These are phyloP conservation scores for Ephialtes manifestator DNA, from an alignment of 2,888 invertebrate genomes.

Conservation along the genomic window DNA sequence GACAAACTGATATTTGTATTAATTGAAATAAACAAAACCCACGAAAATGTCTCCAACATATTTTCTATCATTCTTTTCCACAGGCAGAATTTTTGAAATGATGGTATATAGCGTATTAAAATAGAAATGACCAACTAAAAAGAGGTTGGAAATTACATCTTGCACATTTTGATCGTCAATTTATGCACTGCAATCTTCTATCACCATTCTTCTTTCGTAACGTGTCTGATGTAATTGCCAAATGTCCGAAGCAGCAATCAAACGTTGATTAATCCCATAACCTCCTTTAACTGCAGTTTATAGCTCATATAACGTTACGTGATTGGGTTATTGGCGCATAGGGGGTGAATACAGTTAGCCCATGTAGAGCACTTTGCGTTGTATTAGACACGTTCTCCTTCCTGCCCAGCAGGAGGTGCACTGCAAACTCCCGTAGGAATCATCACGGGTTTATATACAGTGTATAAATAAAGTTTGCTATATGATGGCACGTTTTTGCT, in stretches of 20 bases:
- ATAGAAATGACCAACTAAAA: not conserved
- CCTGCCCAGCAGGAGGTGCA: constrained; percentile 11
- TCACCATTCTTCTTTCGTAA: not conserved
- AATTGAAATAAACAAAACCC: not conserved
- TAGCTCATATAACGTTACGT: constrained; percentile 7
- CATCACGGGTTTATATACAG: constrained; percentile 13
- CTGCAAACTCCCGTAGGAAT: constrained; percentile 25
- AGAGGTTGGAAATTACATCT: not conserved
- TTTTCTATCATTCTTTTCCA: not conserved
- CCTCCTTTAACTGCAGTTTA: constrained; percentile 16
- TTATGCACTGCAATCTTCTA: not conserved
- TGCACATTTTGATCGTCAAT: not conserved
- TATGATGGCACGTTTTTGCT: not conserved
- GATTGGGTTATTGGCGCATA: not conserved
- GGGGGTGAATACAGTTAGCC: not conserved
- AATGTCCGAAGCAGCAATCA: constrained; percentile 8
- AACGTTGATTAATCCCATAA: constrained; percentile 3
- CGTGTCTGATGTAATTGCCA: not conserved
- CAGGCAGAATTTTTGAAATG: not conserved
- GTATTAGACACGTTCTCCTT: constrained; percentile 12
- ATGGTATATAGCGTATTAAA: not conserved
- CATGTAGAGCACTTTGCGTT: not conserved
- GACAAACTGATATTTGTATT: too few relatives aligned
- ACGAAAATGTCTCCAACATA: not conserved
- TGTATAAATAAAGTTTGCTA: not conserved